Percentiles rank a stretch among this genome's conserved stretches.
phyloP scores from a whole-genome alignment of 2,113 vertebrate species.

The human (Homo sapiens) region DNA sequence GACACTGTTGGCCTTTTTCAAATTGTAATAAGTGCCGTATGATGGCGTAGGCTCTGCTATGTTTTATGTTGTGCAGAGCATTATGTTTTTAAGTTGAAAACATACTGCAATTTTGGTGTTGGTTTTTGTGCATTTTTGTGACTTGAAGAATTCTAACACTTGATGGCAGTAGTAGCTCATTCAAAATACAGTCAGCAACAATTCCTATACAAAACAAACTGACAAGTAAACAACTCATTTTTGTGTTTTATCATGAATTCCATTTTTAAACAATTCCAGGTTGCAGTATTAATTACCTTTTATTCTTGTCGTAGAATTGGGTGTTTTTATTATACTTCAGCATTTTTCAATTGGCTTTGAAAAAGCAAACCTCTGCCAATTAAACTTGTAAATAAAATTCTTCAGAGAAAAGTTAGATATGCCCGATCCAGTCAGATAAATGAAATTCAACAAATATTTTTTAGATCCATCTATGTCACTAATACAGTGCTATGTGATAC shows the following conservation, averaged over 20 bases:
- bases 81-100: not conserved
- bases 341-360: not conserved
- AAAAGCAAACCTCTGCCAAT: not conserved
- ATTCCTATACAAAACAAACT: not conserved
- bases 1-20: not conserved
- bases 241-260: not conserved
- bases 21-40: not conserved
- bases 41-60: no score
- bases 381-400: slow-evolving; percentile 1
- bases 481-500: not conserved
- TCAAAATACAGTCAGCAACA: not conserved
- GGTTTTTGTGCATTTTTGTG: not conserved
- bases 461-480: not conserved
- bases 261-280: not conserved
- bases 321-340: not conserved
- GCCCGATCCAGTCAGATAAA: not conserved
- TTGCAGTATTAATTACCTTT: not conserved
- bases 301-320: not conserved
- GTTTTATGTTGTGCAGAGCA: not conserved
- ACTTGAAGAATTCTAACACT: slow-evolving; percentile 65
- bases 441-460: not conserved
- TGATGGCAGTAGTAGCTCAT: slow-evolving; percentile 71
- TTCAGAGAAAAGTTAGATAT: not conserved
- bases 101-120: not conserved
- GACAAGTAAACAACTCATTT: not conserved